phyloP scores from a whole-genome alignment of 2,113 vertebrate species.

The Anguilla japonica region DNA sequence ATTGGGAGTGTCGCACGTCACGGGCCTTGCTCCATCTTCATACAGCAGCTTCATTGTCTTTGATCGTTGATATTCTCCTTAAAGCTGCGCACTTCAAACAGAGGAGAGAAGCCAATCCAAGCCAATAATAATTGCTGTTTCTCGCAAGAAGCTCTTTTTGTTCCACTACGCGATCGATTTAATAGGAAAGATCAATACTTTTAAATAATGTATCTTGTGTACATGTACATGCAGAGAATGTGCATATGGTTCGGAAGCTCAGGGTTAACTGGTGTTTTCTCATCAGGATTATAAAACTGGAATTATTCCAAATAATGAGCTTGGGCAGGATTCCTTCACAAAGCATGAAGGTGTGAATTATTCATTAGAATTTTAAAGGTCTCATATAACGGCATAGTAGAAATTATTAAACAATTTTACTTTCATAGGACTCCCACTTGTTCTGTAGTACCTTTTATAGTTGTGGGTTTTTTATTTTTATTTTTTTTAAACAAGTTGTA shows the following conservation, averaged over 20 bases:
- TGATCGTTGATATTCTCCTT: slow-evolving; percentile 67
- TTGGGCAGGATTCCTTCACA: slow-evolving; percentile 40
- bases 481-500: not conserved
- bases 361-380: slow-evolving; percentile 54
- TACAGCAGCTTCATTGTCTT: slow-evolving; percentile 53
- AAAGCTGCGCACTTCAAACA: slow-evolving; percentile 68
- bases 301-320: slow-evolving; percentile 51
- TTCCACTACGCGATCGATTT: slow-evolving; percentile 57
- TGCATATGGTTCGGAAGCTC: slow-evolving; percentile 49
- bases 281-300: slow-evolving; percentile 40
- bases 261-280: slow-evolving; percentile 38
- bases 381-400: slow-evolving; percentile 47
- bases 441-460: slow-evolving; percentile 8
- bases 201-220: slow-evolving; percentile 63
- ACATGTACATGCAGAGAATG: slow-evolving; percentile 15
- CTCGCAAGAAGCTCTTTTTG: slow-evolving; percentile 49
- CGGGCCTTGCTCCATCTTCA: slow-evolving; percentile 51
- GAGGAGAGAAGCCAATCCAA: slow-evolving; percentile 34
- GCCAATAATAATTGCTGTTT: slow-evolving; percentile 49
- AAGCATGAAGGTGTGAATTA: slow-evolving; percentile 51
- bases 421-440: not conserved
- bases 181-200: slow-evolving; percentile 66
- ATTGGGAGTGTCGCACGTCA: slow-evolving; percentile 55
- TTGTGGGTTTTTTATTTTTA: not conserved
- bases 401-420: slow-evolving; percentile 55